Evolutionary conservation across 1,140 invertebrate genomes (phyloP).

Genomic region (Adelges cooleyi): DNA sequence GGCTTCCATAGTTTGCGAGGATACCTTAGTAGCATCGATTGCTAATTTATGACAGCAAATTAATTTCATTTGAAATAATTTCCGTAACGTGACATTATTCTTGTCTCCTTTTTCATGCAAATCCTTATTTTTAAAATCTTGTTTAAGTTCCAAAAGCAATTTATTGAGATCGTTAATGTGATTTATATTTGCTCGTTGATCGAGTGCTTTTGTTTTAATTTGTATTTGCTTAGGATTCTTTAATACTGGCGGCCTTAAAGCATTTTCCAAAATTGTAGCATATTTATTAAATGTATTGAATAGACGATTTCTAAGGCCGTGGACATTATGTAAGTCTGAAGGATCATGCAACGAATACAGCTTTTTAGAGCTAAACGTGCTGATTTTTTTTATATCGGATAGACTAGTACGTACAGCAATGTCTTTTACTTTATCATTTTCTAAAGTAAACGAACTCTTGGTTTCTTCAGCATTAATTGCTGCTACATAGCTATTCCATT

Average conservation of each 20-base stretch:
- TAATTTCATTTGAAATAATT: neutral
- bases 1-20: neutral
- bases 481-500: no score
- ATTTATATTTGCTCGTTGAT: neutral
- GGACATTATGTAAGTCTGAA: neutral
- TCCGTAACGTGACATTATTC: neutral
- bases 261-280: neutral
- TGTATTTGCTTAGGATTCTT: neutral
- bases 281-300: conserved; percentile 11
- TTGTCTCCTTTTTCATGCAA: neutral
- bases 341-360: neutral
- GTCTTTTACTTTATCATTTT: no score
- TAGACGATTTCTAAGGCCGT: neutral
- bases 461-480: no score
- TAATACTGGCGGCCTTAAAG: neutral
- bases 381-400: no score
- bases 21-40: neutral
- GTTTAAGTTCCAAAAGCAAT: conserved; percentile 5
- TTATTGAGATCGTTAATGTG: neutral
- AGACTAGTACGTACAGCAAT: no score
- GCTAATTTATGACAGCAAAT: conserved; percentile 11
- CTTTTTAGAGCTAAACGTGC: neutral
- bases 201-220: conserved; percentile 1
- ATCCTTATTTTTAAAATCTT: neutral
- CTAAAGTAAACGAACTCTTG: no score